phyloP scores from a whole-genome alignment of 2,888 invertebrate species.

The Athripsodes cinereus region DNA sequence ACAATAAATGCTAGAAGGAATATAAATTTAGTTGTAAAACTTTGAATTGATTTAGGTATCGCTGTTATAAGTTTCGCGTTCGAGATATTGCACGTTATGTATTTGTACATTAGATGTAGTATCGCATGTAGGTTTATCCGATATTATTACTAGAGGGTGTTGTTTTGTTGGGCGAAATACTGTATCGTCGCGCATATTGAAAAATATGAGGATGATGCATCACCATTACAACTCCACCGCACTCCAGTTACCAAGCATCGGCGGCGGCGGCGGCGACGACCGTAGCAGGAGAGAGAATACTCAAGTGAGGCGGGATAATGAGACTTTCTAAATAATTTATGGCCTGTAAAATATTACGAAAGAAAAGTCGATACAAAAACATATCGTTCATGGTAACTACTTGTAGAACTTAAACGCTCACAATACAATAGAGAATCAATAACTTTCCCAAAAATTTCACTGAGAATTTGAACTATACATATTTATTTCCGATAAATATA shows the following conservation, averaged over 20 bases:
- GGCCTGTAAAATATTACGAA: not conserved
- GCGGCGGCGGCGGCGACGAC: not conserved
- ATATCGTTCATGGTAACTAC: too few species aligned
- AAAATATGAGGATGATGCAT: not conserved
- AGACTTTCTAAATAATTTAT: not conserved
- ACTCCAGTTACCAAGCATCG: not conserved
- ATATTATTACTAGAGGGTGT: too few species aligned
- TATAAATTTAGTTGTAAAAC: conserved; percentile 1
- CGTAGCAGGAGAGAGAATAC: not conserved
- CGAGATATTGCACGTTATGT: not conserved
- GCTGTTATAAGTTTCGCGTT: not conserved
- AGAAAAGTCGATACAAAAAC: not conserved
- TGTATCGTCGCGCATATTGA: too few species aligned
- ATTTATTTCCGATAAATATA: too few species aligned
- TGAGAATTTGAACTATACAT: too few species aligned
- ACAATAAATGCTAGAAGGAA: not conserved
- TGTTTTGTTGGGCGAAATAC: too few species aligned
- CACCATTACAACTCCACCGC: not conserved
- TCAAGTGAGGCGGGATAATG: not conserved
- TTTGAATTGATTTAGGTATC: not conserved
- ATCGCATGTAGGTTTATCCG: too few species aligned
- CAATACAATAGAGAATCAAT: too few species aligned
- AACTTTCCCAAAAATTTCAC: too few species aligned
- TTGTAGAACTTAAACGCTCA: too few species aligned
- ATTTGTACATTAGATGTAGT: too few species aligned